These are phyloP conservation scores for Matsumurasca onukii DNA, from an alignment of 1,140 invertebrate species.

Conservation along the genomic window DNA sequence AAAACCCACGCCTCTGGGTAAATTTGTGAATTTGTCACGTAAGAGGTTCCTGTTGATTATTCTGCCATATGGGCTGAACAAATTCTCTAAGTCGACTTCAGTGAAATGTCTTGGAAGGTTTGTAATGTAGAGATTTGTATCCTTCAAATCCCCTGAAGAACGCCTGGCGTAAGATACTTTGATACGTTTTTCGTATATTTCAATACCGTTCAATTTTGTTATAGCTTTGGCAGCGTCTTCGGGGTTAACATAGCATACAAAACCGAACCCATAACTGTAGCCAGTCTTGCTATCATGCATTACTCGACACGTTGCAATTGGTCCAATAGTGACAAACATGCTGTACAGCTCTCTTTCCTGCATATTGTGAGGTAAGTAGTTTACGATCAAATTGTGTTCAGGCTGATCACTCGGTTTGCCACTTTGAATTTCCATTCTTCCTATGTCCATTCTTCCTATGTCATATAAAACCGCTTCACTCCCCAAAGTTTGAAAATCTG, in stretches of 20 bases:
- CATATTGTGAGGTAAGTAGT: conserved; percentile 93
- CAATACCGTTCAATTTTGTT: conserved; percentile 81
- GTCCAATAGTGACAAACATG: conserved; percentile 84
- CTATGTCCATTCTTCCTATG: no score
- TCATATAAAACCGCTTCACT: no score
- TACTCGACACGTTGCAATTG: conserved; percentile 85
- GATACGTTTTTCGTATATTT: conserved; percentile 81
- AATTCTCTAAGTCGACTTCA: conserved; percentile 75
- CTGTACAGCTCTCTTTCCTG: conserved; percentile 87
- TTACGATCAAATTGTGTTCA: conserved; percentile 93
- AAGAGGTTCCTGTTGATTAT: conserved; percentile 91
- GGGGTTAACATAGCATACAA: conserved; percentile 86
- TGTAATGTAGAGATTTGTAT: conserved; percentile 92
- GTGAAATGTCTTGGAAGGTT: conserved; percentile 83
- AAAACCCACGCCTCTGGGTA: conserved; percentile 86
- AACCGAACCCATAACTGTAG: conserved; percentile 95
- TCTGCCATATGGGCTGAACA: conserved; percentile 83
- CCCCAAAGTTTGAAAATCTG: no score
- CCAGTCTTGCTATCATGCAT: conserved; percentile 92
- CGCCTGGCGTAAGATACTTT: conserved; percentile 88
- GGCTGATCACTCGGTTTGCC: no score
- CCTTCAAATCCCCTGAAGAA: conserved; percentile 89
- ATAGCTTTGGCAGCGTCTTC: conserved; percentile 87
- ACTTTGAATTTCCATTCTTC: no score
- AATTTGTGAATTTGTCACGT: conserved; percentile 81